phyloP scores from a whole-genome alignment of 2,113 vertebrate genomes.

The Colaptes auratus region DNA sequence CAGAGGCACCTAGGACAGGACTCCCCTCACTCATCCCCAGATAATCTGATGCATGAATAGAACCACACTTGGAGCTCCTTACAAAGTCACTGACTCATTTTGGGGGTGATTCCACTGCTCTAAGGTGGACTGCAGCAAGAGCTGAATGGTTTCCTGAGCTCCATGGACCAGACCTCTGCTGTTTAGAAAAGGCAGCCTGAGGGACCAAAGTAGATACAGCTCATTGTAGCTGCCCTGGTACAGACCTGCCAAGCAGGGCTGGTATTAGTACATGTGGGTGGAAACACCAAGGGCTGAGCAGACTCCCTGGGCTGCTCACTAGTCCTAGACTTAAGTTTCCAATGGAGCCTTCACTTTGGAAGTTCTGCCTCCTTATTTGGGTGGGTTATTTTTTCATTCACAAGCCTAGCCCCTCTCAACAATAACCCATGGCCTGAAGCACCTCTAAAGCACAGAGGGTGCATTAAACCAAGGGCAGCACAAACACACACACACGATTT shows the following conservation, averaged over 20 bases:
- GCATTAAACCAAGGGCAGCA: background rate
- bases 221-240: no score
- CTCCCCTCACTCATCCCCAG: background rate
- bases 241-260: background rate
- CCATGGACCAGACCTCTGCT: background rate
- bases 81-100: background rate
- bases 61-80: background rate
- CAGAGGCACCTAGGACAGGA: background rate
- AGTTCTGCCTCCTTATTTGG: background rate
- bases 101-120: background rate
- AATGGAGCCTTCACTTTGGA: background rate
- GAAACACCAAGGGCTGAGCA: background rate
- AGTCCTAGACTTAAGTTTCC: background rate
- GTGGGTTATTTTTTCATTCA: background rate
- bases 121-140: background rate
- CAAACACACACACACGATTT: background rate
- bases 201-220: background rate
- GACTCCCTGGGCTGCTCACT: background rate
- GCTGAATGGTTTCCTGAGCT: background rate
- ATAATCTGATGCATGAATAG: fast-evolving
- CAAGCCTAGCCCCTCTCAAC: background rate
- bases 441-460: background rate
- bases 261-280: fast-evolving
- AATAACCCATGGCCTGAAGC: background rate
- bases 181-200: background rate